phyloP scores from a whole-genome alignment of 2,888 invertebrate genomes.

The Latheticus oryzae region DNA sequence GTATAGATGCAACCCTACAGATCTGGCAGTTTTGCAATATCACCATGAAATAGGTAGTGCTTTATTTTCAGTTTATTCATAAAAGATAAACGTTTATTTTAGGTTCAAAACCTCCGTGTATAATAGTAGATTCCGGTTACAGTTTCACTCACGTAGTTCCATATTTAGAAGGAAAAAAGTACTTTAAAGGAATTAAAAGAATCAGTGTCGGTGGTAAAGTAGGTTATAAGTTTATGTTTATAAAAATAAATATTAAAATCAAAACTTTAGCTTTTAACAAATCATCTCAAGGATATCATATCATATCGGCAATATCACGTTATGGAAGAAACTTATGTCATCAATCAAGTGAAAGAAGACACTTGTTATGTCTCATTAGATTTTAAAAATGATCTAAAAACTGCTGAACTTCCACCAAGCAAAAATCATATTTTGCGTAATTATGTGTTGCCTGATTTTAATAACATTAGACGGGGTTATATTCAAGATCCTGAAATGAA shows the following conservation, averaged over 20 bases:
- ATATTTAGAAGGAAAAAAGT: conserved; percentile 77
- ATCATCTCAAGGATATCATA: conserved; percentile 96
- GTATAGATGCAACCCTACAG: conserved; percentile 82
- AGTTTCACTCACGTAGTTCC: conserved; percentile 96
- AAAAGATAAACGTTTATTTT: conserved; percentile 8
- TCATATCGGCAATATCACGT: conserved; percentile 97
- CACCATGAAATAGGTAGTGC: conserved; percentile 42
- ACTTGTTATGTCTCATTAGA: conserved; percentile 91
- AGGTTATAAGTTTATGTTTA: conserved; percentile 10
- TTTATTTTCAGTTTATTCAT: conserved; percentile 1
- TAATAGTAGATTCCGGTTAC: conserved; percentile 94
- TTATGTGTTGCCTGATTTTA: conserved; percentile 97
- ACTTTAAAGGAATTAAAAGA: conserved; percentile 77
- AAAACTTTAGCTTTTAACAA: conserved; percentile 82
- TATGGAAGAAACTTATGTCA: conserved; percentile 98
- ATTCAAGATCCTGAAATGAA: conserved; percentile 56
- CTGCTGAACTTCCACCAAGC: conserved; percentile 70
- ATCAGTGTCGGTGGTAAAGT: conserved; percentile 97
- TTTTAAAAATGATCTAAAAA: conserved; percentile 83
- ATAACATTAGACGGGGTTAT: conserved; percentile 83
- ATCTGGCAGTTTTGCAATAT: conserved; percentile 70
- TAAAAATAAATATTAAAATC: not conserved
- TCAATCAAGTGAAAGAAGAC: conserved; percentile 99
- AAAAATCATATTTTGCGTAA: conserved; percentile 83
- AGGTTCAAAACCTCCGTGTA: conserved; percentile 51